A percentile compares a stretch with the other conserved stretches of the same genome.
phyloP scores from a whole-genome alignment of 2,797 vertebrate genomes.

The Toxotes lorentzi region DNA sequence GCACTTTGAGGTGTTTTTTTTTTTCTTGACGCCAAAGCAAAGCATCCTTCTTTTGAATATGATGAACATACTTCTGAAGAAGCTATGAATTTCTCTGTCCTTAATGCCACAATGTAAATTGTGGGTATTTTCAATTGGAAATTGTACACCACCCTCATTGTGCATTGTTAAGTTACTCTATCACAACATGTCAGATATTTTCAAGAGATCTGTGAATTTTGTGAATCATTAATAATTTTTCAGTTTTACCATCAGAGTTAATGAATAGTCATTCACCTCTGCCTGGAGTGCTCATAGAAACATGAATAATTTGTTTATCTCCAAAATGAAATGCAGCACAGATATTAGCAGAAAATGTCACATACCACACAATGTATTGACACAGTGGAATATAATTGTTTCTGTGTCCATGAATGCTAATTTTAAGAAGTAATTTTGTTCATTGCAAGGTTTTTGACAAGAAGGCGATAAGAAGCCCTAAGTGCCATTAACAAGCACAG shows the following conservation, averaged over 20 bases:
- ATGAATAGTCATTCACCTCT: slow-evolving; percentile 18
- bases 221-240: slow-evolving; percentile 18
- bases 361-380: background rate
- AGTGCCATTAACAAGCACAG: slow-evolving; percentile 62
- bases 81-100: slow-evolving; percentile 17
- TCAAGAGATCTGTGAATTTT: slow-evolving; percentile 22
- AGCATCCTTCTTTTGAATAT: slow-evolving; percentile 40
- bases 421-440: slow-evolving; percentile 33
- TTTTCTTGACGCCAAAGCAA: slow-evolving; percentile 74
- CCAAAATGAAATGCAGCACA: slow-evolving; percentile 10
- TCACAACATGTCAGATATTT: slow-evolving; percentile 26
- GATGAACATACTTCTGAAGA: slow-evolving; percentile 21
- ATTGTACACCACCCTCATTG: slow-evolving; percentile 14
- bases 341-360: slow-evolving; percentile 31
- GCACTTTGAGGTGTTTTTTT: slow-evolving; percentile 64
- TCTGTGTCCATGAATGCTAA: slow-evolving; percentile 19
- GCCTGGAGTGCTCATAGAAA: slow-evolving; percentile 11
- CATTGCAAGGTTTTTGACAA: slow-evolving; percentile 39
- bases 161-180: slow-evolving; percentile 14
- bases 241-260: slow-evolving; percentile 18
- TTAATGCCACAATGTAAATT: slow-evolving; percentile 15
- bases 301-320: slow-evolving; percentile 10
- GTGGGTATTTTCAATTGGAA: slow-evolving; percentile 15
- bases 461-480: slow-evolving; percentile 46
- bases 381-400: slow-evolving; percentile 11